These are phyloP conservation scores for Pogona vitticeps DNA, from an alignment of 2,113 vertebrate genomes.

Conservation along the genomic window DNA sequence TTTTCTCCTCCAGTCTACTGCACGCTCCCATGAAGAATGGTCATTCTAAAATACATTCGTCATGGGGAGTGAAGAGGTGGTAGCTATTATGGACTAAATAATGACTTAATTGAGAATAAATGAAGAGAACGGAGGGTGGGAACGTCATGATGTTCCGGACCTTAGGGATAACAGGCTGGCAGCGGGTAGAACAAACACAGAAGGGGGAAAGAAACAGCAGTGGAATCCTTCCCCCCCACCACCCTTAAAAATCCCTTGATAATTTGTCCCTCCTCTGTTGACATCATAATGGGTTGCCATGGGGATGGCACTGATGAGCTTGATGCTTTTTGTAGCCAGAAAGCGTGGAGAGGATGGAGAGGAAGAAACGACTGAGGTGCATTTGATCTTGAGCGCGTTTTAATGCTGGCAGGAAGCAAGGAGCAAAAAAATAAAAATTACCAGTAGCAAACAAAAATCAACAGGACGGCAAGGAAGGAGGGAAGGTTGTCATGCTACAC, in stretches of 20 bases:
- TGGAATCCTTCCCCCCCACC: neutral
- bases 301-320: constrained; percentile 16
- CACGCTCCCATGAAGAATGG: no score
- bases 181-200: neutral
- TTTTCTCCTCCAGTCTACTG: no score
- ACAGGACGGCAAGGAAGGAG: neutral
- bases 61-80: neutral
- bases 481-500: neutral
- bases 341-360: neutral
- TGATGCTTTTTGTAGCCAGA: neutral
- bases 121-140: neutral
- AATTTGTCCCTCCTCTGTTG: constrained; percentile 22
- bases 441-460: neutral
- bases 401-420: neutral
- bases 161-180: no score
- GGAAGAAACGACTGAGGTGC: no score
- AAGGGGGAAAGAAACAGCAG: neutral
- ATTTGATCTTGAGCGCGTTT: neutral
- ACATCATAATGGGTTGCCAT: constrained; percentile 26
- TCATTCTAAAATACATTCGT: neutral
- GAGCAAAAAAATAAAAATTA: neutral
- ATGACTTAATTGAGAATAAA: neutral
- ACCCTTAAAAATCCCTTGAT: constrained; percentile 5
- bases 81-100: neutral
- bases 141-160: neutral